A percentile compares a stretch with the other conserved stretches of the same genome.
phyloP scores from a whole-genome alignment of 2,888 invertebrate species.

The Cerceris rybyensis region DNA sequence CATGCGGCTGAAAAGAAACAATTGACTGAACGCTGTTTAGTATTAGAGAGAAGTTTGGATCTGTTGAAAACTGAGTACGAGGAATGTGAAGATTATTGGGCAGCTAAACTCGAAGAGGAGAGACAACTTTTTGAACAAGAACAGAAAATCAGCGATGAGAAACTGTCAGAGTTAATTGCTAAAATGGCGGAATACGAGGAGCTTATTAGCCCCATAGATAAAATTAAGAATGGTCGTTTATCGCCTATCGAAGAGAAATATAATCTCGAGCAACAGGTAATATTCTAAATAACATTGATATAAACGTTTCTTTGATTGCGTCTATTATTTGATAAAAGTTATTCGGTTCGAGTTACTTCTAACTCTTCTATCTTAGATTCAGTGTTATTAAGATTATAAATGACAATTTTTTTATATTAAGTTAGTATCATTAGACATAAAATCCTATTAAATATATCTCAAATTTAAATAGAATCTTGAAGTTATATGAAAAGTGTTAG shows the following conservation, averaged over 20 bases:
- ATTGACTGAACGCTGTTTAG: slow-evolving; percentile 84
- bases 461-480: too few relatives aligned
- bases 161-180: slow-evolving; percentile 87
- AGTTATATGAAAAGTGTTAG: too few relatives aligned
- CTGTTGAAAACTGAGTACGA: slow-evolving; percentile 90
- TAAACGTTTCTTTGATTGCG: too few relatives aligned
- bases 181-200: slow-evolving; percentile 93
- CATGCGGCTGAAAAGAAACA: slow-evolving; percentile 78
- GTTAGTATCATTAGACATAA: too few relatives aligned
- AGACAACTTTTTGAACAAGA: slow-evolving; percentile 89
- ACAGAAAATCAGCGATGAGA: slow-evolving; percentile 89
- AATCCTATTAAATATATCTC: too few relatives aligned
- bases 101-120: slow-evolving; percentile 90
- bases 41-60: slow-evolving; percentile 89
- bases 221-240: slow-evolving; percentile 82
- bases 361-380: too few relatives aligned
- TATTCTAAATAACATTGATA: neutral
- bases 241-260: slow-evolving; percentile 91
- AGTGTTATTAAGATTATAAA: too few relatives aligned
- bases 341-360: too few relatives aligned
- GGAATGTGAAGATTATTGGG: slow-evolving; percentile 94
- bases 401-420: too few relatives aligned
- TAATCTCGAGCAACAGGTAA: slow-evolving; percentile 85
- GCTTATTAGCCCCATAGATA: slow-evolving; percentile 84
- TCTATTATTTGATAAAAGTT: too few relatives aligned